These are phyloP conservation scores for Nixonia krombeini DNA, from an alignment of 1,140 invertebrate genomes.

Conservation along the genomic window DNA sequence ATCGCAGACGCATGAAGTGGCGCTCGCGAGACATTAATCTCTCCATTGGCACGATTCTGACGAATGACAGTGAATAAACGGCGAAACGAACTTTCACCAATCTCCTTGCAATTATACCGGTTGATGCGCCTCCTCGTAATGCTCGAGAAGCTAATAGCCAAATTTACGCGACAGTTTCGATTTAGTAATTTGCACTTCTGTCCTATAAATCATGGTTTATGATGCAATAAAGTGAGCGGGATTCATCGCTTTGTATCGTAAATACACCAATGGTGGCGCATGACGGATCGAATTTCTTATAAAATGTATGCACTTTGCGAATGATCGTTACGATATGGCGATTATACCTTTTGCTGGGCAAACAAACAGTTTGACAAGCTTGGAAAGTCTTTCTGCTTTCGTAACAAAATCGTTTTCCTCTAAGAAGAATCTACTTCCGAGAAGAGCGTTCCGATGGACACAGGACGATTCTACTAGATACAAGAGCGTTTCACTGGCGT, in stretches of 20 bases:
- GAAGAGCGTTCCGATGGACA: no score
- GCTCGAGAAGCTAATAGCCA: conserved; percentile 25
- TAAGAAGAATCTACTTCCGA: no score
- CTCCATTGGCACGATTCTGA: not conserved
- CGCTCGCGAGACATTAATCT: no score
- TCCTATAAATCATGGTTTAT: conserved; percentile 43
- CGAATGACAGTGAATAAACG: conserved; percentile 28
- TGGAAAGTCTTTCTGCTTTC: no score
- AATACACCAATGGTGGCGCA: conserved; percentile 12
- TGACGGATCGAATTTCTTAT: conserved; percentile 15
- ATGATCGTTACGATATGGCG: not conserved
- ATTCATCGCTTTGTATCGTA: conserved; percentile 29
- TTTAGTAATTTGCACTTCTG: conserved; percentile 34
- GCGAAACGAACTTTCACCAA: conserved; percentile 13
- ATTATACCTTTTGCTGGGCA: no score
- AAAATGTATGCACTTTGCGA: not conserved
- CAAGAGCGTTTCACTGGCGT: no score
- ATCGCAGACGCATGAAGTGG: no score
- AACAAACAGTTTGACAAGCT: no score
- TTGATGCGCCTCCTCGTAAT: conserved; percentile 11
- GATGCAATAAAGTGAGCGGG: conserved; percentile 21
- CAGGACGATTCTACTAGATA: no score
- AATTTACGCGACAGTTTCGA: conserved; percentile 40
- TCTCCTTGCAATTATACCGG: conserved; percentile 31
- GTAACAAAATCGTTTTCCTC: no score